Evolutionary conservation across 2,113 vertebrate species (phyloP).

Genomic region (Tetraodon nigroviridis): DNA sequence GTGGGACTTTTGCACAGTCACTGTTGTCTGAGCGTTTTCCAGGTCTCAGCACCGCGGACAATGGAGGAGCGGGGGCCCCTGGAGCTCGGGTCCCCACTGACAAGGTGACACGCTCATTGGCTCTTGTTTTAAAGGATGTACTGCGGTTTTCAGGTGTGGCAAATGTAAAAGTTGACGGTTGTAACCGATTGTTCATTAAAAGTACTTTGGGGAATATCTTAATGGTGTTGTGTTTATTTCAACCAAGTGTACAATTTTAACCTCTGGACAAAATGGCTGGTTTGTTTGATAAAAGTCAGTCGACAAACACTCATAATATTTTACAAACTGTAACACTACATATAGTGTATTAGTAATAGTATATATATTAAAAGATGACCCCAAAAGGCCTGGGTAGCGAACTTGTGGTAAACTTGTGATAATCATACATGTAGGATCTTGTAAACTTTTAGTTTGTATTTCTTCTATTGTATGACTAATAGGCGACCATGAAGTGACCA

Average conservation of each 20-base stretch:
- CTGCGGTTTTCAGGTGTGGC: not conserved
- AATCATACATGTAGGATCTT: no score
- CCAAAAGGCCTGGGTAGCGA: no score
- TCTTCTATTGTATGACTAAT: no score
- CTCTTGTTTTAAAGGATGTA: not conserved
- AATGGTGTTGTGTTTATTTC: not conserved
- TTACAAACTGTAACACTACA: no score
- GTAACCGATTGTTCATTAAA: constrained; percentile 5
- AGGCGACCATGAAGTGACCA: no score
- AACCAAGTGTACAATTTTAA: not conserved
- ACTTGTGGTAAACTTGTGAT: no score
- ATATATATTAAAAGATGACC: no score
- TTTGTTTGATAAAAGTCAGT: no score
- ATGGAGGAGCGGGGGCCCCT: constrained; percentile 21
- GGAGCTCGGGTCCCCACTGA: constrained; percentile 27
- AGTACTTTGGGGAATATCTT: not conserved
- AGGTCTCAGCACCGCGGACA: constrained; percentile 47
- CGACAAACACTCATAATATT: no score
- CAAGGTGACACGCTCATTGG: constrained; percentile 47
- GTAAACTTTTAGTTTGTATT: no score
- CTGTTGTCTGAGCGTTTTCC: constrained; percentile 71
- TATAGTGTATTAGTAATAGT: no score
- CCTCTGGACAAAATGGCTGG: no score
- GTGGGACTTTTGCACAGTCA: constrained; percentile 49
- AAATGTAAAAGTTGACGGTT: not conserved